Conservation (phyloP, 2,888 invertebrate species). For the Trissonchulus latispiculum region DNA sequence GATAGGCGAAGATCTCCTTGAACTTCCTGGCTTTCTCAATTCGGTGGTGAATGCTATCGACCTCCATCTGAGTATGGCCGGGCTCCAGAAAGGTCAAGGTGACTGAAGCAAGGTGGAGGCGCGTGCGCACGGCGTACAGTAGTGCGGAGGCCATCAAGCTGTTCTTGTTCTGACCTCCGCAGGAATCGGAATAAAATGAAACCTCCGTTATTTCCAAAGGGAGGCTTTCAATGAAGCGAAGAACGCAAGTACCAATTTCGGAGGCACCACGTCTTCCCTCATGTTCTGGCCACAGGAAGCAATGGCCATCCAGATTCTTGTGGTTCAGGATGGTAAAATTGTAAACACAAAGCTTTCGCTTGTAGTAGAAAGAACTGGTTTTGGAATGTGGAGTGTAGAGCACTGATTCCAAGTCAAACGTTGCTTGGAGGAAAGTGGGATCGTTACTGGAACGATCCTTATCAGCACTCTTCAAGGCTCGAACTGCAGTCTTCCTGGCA, state of each 20-base stretch:
- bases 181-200: slow-evolving; percentile 16
- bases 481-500: not conserved
- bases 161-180: slow-evolving; percentile 20
- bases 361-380: slow-evolving; percentile 20
- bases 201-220: slow-evolving; percentile 2
- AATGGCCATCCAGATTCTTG: slow-evolving; percentile 17
- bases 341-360: slow-evolving; percentile 20
- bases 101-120: not conserved
- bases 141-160: slow-evolving; percentile 18
- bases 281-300: slow-evolving; percentile 18
- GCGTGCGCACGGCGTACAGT: slow-evolving; percentile 11
- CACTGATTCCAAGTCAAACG: slow-evolving; percentile 21
- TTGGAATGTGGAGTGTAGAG: slow-evolving; percentile 13
- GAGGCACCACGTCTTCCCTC: slow-evolving; percentile 18
- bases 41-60: slow-evolving; percentile 14
- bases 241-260: slow-evolving; percentile 17
- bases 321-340: slow-evolving; percentile 15
- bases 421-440: not conserved
- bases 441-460: not conserved
- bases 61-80: slow-evolving; percentile 22
- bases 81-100: slow-evolving; percentile 12
- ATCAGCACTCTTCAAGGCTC: slow-evolving; percentile 7
- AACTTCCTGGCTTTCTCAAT: not conserved
- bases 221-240: slow-evolving; percentile 1
- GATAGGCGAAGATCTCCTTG: not conserved